A percentile compares a stretch with the other conserved stretches of the same genome.
phyloP scores from a whole-genome alignment of 2,113 vertebrate species.

The Rhipidura dahli region DNA sequence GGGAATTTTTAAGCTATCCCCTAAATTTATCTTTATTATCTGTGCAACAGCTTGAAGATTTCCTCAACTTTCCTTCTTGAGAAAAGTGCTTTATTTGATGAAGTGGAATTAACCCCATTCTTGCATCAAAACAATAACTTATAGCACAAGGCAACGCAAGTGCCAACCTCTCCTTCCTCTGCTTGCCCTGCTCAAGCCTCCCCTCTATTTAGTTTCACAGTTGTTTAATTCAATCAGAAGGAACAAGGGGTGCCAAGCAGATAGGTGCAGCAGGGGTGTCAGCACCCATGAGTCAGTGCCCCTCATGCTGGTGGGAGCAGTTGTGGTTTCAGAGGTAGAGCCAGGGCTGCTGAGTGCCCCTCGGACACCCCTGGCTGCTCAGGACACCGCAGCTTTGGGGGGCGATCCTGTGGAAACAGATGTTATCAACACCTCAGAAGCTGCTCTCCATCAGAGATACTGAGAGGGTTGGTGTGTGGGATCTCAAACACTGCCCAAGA shows the following conservation, averaged over 20 bases:
- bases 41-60: background rate
- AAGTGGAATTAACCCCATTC: background rate
- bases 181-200: background rate
- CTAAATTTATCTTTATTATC: background rate
- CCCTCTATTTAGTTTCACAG: background rate
- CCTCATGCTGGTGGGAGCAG: background rate
- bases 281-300: background rate
- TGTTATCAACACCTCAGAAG: background rate
- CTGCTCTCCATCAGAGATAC: conserved; percentile 32
- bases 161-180: background rate
- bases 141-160: background rate
- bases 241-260: background rate
- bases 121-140: background rate
- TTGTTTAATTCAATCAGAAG: background rate
- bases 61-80: background rate
- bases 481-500: conserved; percentile 37
- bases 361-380: background rate
- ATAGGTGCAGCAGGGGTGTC: background rate
- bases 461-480: background rate
- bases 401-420: background rate
- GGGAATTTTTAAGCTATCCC: background rate
- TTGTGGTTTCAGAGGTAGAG: background rate
- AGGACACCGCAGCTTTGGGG: conserved; percentile 1
- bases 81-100: background rate
- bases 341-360: background rate